Percentiles rank a stretch among this genome's conserved stretches.
phyloP scores from a whole-genome alignment of 2,113 vertebrate species.

The Ictidomys tridecemlineatus region DNA sequence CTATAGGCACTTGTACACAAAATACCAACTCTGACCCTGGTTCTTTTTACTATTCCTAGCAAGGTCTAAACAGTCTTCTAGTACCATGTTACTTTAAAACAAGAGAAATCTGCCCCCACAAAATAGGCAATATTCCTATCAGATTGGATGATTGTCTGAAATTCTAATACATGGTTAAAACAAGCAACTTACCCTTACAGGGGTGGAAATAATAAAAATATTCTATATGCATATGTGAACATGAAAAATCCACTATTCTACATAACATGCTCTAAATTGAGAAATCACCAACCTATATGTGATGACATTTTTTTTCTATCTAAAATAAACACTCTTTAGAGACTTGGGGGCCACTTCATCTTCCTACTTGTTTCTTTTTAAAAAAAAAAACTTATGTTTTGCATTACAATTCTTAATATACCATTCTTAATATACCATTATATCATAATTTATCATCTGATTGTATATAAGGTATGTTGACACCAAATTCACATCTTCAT shows the following conservation, averaged over 20 bases:
- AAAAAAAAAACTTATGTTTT: no score
- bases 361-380: no score
- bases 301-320: neutral
- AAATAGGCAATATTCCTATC: neutral
- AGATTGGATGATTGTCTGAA: neutral
- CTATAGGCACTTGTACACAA: neutral
- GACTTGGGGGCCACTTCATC: neutral
- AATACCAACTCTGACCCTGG: neutral
- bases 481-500: no score
- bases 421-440: no score
- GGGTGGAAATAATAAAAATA: neutral
- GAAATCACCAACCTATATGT: neutral
- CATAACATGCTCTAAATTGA: neutral
- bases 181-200: neutral
- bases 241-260: neutral
- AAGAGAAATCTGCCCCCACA: neutral
- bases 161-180: neutral
- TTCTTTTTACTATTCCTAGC: neutral
- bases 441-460: no score
- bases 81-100: neutral
- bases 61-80: neutral
- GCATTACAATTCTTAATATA: no score
- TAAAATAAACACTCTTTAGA: neutral
- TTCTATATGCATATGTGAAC: neutral
- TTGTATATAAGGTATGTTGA: no score